Percentiles rank a stretch among this genome's conserved stretches.
Evolutionary conservation across 2,888 invertebrate species (phyloP).

Genomic region (Acronicta psi): DNA sequence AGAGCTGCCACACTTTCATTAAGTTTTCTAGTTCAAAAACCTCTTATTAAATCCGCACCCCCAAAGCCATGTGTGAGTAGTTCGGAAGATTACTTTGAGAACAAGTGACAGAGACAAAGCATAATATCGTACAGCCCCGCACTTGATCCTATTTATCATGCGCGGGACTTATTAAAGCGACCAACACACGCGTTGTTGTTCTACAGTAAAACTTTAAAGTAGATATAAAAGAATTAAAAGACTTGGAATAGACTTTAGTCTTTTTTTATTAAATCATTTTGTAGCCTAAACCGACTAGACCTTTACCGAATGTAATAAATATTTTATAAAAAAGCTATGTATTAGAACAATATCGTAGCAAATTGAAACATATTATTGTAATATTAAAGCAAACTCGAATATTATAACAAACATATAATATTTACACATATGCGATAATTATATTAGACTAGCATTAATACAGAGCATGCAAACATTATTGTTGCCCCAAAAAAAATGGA

Average conservation of each 20-base stretch:
- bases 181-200: conserved; percentile 81
- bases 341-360: neutral
- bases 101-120: conserved; percentile 63
- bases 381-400: conserved; percentile 23
- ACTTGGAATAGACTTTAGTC: conserved; percentile 63
- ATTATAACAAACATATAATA: conserved; percentile 32
- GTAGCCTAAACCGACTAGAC: too few species aligned
- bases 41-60: conserved; percentile 74
- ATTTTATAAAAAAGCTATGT: conserved; percentile 15
- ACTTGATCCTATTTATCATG: conserved; percentile 87
- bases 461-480: conserved; percentile 50
- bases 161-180: conserved; percentile 85
- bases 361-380: conserved; percentile 25
- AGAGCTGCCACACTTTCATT: conserved; percentile 81
- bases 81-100: conserved; percentile 56
- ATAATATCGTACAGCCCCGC: conserved; percentile 64
- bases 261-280: neutral
- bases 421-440: conserved; percentile 56
- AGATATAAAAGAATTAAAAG: conserved; percentile 66
- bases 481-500: conserved; percentile 59
- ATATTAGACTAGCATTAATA: conserved; percentile 47
- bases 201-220: conserved; percentile 76
- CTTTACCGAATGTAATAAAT: neutral
- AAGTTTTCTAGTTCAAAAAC: conserved; percentile 78
- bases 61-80: conserved; percentile 64